A percentile compares a stretch with the other conserved stretches of the same genome.
These are phyloP conservation scores for Frieseomelitta varia DNA, from an alignment of 1,140 invertebrate species.

Conservation along the genomic window DNA sequence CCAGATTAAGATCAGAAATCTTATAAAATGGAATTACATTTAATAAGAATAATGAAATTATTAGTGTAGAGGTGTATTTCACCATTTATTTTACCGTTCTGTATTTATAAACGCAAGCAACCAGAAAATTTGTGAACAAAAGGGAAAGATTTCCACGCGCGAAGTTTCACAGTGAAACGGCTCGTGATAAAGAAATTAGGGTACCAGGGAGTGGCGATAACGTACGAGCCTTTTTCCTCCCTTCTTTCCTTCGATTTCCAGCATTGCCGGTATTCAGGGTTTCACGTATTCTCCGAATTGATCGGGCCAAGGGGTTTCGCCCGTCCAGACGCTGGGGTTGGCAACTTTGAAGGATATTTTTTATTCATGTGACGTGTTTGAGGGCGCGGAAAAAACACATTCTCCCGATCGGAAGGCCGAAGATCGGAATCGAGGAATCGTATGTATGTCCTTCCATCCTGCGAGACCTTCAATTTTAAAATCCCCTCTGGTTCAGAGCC, in stretches of 20 bases:
- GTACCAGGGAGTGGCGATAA: constrained; percentile 25
- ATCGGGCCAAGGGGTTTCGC: constrained; percentile 38
- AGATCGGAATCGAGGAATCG: constrained; percentile 49
- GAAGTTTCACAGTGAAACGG: constrained; percentile 25
- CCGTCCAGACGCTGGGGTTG: constrained; percentile 70
- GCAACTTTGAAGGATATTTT: constrained; percentile 81
- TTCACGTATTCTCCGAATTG: constrained; percentile 46
- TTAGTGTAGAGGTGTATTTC: too few species aligned
- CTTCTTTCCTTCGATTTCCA: constrained; percentile 34
- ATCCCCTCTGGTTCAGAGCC: constrained; percentile 39
- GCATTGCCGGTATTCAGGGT: constrained; percentile 43
- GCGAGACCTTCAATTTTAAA: constrained; percentile 63
- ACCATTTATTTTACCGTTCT: too few species aligned
- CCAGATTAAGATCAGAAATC: too few species aligned
- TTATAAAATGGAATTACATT: too few species aligned
- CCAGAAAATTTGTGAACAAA: background rate
- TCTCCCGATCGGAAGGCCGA: constrained; percentile 69
- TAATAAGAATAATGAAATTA: background rate
- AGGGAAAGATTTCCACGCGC: background rate
- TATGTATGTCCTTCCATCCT: constrained; percentile 47
- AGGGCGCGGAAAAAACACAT: constrained; percentile 81
- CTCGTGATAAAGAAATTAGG: constrained; percentile 31
- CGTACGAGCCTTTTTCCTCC: background rate
- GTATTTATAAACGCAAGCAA: background rate
- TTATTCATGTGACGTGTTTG: constrained; percentile 81